Evolutionary conservation across 2,797 vertebrate genomes (phyloP), one percentile per base, ranked within the genome.

Genomic region (Myotis planiceps): DNA sequence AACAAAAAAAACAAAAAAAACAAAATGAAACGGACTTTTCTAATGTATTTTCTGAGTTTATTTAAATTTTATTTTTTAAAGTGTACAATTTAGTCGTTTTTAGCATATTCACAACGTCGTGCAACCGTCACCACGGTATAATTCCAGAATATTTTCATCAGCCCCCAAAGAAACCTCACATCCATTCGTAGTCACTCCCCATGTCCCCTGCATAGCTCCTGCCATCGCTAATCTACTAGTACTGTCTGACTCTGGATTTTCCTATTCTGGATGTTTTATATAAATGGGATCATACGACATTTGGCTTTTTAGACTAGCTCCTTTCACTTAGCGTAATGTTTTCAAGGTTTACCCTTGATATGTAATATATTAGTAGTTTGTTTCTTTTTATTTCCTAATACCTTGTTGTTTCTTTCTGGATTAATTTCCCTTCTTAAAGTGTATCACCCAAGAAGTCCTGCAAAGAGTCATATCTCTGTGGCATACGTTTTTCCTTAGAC

Each of bases 1-100:
- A n/a, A n/a, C n/a, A n/a, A n/a, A n/a, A n/a, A n/a, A n/a, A n/a
- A n/a, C n/a, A n/a, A n/a, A n/a, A n/a, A n/a, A n/a, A n/a, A n/a
- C n/a, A n/a, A n/a, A n/a, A n/a, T 49, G 15, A 42, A 42, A 42
- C 9, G 39, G 49, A 37, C 16, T 93, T 80, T 51, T 21, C 13
- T 34, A 68, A 29, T 85, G 42, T 80, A 0, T 49, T 69, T 84
- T 74, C 47, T 47, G 2, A 39, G 10, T 76, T 63, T 72, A 65
- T 82, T 71, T 93, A 80, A 69, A 75, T 60, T n/a, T 66, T 42
- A 32, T 69, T 69, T 58, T 90, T 88, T 53, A 19, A 85, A 93
- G 8, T 32, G 9, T 81, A 63, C 14, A 51, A 19, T 21, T 92
- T 23, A 34, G 25, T 76, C 19, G 12, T 0, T 55, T 81, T 88